Evolutionary conservation across 2,797 vertebrate species (phyloP), one percentile per base, ranked within the genome.

Genomic region (Paguma larvata): DNA sequence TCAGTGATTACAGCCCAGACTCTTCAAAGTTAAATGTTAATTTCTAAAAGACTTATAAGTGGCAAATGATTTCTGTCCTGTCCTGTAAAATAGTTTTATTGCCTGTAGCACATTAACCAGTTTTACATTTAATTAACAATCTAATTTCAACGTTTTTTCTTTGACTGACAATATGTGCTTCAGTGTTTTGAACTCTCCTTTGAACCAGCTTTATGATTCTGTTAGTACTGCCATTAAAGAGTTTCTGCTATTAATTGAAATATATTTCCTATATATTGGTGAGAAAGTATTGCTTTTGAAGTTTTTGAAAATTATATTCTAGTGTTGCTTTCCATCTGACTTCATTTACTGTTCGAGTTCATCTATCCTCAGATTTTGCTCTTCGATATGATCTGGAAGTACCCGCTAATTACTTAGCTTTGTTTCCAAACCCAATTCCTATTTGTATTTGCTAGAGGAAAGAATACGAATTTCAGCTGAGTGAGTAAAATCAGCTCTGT

Each of bases 21-120:
- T 94, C 21, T 67, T 11, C 32, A 82, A 95, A 85, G 27, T 92
- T 89, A 92, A 95, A 91, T 51, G 44, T 78, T 95, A 96, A 89
- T 78, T 88, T 95, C 38, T 72, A 44, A 38, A 84, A 91, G 27
- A 94, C 5, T 85, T 32, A 7, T 27, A 78, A 30, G 3, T 25
- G 85, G 10, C 15, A 83, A 87, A 85, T 95, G 32, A 65, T 86
- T 82, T 96, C 21, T 88, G 3, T 82, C 21, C 16, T 80, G 0
- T 84, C 23, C 13, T 68, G 27, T 87, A 82, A 94, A 90, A 85
- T 5, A 6, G 1, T 77, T 85, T 65, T 82, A 53, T 85, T 80
- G 27, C 5, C 25, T 68, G 9, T 63, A 78, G 6, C 27, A n/a
- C n/a, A 63, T 83, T 93, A 85, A 56, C 16, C 41, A 83, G 32